Base-by-base conservation (phyloP, 2,888 invertebrate species). In the Pollenia labialis region DNA sequence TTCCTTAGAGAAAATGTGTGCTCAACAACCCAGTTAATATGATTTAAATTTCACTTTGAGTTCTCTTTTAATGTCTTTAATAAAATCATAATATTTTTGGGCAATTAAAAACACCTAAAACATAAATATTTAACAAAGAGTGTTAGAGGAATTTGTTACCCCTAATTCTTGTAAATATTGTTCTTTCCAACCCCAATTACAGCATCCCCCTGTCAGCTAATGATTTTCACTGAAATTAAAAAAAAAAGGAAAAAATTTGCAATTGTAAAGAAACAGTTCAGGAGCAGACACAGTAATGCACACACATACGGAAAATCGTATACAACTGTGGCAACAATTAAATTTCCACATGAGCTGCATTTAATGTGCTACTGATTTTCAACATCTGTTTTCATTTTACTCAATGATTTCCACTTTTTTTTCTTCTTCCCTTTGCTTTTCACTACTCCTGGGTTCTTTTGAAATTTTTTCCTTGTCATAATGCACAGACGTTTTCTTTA, bases 301-400 rank as follows among this genome's bases (percentile, higher is more conserved):
- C 42, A 68, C n/a, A 56, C 8, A 42, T 14, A 74, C 14, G 44
- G 32, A 52, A 52, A 68, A 69, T 60, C 46, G 46, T 76, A 72
- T 83, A 87, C 86, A 72, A 83, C 80, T 87, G 85, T 84, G 84
- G 85, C 80, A 90, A 91, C 90, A 91, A 91, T 91, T 90, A 91
- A 91, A 90, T 92, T 91, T 91, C 92, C 91, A 91, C 91, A 90
- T 91, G 91, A 91, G 89, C 89, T 89, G 91, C 89, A 88, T 91
- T 92, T 92, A 91, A 91, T 91, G 91, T 91, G 91, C 90, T 90
- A 89, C 91, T 92, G 92, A 91, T 92, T 91, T 91, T 88, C 90
- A 90, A 92, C 91, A 91, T 92, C 92, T 92, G 92, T 90, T 91
- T 92, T 90, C 90, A 92, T 92, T 92, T 92, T 90, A 52, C 72